Conservation (phyloP, 2,797 vertebrate species). For the Lacerta viridis region DNA sequence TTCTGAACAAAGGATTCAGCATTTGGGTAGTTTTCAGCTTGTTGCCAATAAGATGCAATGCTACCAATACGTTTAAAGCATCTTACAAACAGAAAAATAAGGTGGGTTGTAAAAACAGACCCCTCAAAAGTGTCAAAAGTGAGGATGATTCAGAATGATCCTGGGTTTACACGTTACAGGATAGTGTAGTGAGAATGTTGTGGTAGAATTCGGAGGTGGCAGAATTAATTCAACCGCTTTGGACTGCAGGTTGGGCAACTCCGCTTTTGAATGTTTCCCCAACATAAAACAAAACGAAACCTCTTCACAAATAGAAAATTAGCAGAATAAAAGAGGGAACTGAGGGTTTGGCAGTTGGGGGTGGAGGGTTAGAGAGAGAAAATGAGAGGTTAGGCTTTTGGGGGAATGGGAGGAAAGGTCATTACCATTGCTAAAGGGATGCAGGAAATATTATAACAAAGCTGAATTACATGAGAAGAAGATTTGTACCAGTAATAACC, state of each 20-base stretch:
- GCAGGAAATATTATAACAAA: no score
- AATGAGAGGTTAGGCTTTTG: no score
- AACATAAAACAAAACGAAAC: slow-evolving; percentile 1
- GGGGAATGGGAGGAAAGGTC: no score
- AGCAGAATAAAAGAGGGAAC: neutral
- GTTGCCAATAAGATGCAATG: no score
- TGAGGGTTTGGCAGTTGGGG: no score
- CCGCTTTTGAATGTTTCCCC: neutral
- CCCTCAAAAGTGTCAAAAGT: neutral
- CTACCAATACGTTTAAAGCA: no score
- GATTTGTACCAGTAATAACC: no score
- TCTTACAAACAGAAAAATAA: no score
- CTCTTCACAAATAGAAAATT: neutral
- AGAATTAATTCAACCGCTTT: neutral
- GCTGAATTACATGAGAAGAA: no score
- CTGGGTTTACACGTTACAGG: neutral
- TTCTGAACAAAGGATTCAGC: neutral
- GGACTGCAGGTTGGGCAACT: neutral
- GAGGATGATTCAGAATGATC: neutral
- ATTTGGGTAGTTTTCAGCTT: neutral
- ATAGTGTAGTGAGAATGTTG: neutral
- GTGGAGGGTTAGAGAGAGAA: no score
- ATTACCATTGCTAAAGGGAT: no score
- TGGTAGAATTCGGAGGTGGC: neutral
- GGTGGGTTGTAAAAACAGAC: no score